Conservation (phyloP, 2,888 invertebrate genomes). For the Lissocephala sabroskyi region DNA sequence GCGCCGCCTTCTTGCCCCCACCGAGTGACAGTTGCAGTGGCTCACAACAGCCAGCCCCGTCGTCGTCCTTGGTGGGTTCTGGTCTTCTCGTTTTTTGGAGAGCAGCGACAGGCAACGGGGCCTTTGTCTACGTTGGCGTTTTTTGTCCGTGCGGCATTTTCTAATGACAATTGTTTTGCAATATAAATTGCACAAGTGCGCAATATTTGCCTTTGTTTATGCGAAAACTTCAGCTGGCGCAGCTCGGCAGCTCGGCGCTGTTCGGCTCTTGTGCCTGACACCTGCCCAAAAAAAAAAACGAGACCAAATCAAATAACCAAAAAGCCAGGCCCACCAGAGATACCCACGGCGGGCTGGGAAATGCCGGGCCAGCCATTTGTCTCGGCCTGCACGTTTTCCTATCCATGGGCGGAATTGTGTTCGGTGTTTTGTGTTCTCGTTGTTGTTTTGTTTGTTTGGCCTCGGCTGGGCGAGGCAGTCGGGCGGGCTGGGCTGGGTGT, state of each 20-base stretch:
- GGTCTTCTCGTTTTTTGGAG: neutral
- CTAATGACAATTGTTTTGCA: conserved; percentile 70
- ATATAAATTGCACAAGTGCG: conserved; percentile 70
- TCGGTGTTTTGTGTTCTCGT: conserved; percentile 10
- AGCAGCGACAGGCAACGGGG: conserved; percentile 8
- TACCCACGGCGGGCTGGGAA: conserved; percentile 39
- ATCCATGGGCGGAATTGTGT: conserved; percentile 11
- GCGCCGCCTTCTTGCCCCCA: conserved; percentile 24
- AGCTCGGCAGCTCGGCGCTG: neutral
- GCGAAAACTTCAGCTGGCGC: conserved; percentile 30
- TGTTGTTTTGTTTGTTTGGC: conserved; percentile 18
- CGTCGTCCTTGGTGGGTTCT: neutral
- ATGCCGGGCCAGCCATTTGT: conserved; percentile 49
- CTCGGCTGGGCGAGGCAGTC: too few relatives aligned
- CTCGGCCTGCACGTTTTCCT: conserved; percentile 52
- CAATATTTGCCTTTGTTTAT: conserved; percentile 51
- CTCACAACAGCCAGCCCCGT: too few relatives aligned
- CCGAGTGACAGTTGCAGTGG: conserved; percentile 46
- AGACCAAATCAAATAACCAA: neutral
- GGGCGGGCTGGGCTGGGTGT: conserved; percentile 20
- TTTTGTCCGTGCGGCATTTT: conserved; percentile 65
- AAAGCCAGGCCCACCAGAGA: conserved; percentile 32
- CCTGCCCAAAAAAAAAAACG: conserved; percentile 50
- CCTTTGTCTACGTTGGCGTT: conserved; percentile 48
- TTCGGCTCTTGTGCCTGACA: conserved; percentile 43